Conservation (phyloP, 1,140 invertebrate genomes). For the Drosophila pseudoobscura region DNA sequence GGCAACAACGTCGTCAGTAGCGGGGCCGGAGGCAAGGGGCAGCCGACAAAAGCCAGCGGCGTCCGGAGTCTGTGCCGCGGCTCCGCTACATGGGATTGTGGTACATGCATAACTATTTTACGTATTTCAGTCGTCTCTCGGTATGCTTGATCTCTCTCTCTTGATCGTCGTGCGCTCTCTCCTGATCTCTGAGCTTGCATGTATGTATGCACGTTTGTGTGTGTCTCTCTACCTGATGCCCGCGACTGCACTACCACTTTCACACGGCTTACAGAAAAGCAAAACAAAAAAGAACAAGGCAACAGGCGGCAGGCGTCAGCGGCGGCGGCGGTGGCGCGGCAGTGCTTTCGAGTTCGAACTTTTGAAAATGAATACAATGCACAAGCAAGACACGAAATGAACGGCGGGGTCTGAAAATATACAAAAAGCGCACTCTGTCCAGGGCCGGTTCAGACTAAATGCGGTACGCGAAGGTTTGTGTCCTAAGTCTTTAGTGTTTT, state of each 20-base stretch:
- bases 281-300: conserved; percentile 46
- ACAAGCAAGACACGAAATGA: conserved; percentile 51
- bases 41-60: conserved; percentile 24
- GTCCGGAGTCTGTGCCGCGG: conserved; percentile 65
- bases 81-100: conserved; percentile 64
- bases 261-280: conserved; percentile 54
- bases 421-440: conserved; percentile 38
- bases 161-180: conserved; percentile 3
- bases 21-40: conserved; percentile 8
- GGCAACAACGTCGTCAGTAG: background rate
- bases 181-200: conserved; percentile 4
- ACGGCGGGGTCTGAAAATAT: conserved; percentile 34
- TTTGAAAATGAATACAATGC: conserved; percentile 74
- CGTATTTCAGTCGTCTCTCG: conserved; percentile 36
- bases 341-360: conserved; percentile 60
- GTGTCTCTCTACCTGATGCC: conserved; percentile 57
- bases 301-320: conserved; percentile 29
- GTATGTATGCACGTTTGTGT: conserved; percentile 14
- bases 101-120: conserved; percentile 76
- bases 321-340: background rate
- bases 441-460: conserved; percentile 53
- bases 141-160: conserved; percentile 32
- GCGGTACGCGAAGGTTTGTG: conserved; percentile 52
- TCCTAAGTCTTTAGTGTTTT: conserved; percentile 69
- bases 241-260: conserved; percentile 72